Percentiles rank a stretch among this genome's conserved stretches.
phyloP scores from a whole-genome alignment of 2,113 vertebrate species.

The Poeciliopsis occidentalis region DNA sequence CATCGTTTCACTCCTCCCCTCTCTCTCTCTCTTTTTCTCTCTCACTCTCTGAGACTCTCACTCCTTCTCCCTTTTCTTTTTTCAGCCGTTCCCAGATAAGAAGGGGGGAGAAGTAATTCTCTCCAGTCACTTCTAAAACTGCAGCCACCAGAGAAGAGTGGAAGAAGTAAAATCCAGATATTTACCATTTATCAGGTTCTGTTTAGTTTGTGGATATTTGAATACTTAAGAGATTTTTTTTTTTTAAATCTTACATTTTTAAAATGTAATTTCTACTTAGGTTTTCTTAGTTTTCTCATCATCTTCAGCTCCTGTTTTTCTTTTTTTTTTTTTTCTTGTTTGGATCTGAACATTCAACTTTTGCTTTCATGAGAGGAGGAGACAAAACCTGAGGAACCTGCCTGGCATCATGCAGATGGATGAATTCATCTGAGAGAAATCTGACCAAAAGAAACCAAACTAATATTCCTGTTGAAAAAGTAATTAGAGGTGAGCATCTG shows the following conservation, averaged over 20 bases:
- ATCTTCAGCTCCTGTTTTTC: background rate
- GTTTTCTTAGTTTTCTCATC: background rate
- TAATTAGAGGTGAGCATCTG: background rate
- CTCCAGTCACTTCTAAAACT: slow-evolving; percentile 72
- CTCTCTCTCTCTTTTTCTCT: slow-evolving; percentile 18
- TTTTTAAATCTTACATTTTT: background rate
- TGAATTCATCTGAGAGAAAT: background rate
- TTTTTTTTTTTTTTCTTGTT: background rate
- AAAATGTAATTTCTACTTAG: background rate
- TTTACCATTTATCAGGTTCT: slow-evolving; percentile 13
- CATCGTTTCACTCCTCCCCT: slow-evolving; percentile 45
- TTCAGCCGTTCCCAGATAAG: slow-evolving; percentile 74
- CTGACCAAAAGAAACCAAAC: background rate
- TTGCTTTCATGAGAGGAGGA: background rate
- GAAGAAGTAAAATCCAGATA: slow-evolving; percentile 30
- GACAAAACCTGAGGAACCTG: slow-evolving; percentile 12
- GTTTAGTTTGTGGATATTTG: background rate
- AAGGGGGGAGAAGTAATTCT: slow-evolving; percentile 71
- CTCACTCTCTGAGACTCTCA: slow-evolving; percentile 22
- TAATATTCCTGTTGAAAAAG: rapidly evolving
- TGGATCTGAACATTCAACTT: slow-evolving; percentile 22
- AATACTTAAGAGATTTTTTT: slow-evolving; percentile 11
- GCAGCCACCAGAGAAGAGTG: slow-evolving; percentile 63
- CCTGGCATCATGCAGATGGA: background rate
- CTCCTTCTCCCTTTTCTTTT: slow-evolving; percentile 57